Evolutionary conservation across 1,140 invertebrate genomes (phyloP), one percentile per base, ranked within the genome.

Genomic region (Eulimnadia texana): DNA sequence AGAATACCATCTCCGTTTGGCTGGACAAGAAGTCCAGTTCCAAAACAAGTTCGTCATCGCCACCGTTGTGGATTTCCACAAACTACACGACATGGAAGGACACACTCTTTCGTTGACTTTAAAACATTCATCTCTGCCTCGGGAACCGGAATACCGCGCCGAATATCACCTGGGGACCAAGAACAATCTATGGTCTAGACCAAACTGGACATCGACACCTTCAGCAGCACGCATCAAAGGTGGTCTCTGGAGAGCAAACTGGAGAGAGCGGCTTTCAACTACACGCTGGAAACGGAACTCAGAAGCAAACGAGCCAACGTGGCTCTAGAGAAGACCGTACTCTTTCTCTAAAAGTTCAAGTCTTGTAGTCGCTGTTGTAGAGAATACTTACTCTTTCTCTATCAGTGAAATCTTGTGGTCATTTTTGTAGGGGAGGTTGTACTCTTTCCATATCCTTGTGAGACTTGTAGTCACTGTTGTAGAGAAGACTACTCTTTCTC

Each of bases 21-120:
- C 69, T 84, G 13, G 82, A 89, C 71, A 84, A 86, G 67, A 79
- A 81, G 61, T 78, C 79, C 58, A 78, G 82, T 50, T 83, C 84
- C 0, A 76, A 80, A 77, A 83, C 13, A 85, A 82, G 68, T 23
- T 63, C 13, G 49, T 50, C 16, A 20, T 63, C 20, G 10, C 20
- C 20, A 29, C 53, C 16, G 33, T 47, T n/a, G 20, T 19, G 3
- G 54, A 58, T 20, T 27, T 56, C 25, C 10, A 49, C 54, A 63
- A 63, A 28, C 24, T 58, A 10, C 33, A 28, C 47, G 56, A 58
- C 6, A 58, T 63, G 61, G 61, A 63, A 27, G 61, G 61, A 11
- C 50, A 13, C 13, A 25, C 29, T 6, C 50, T 33, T 19, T 25
- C 27, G 3, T 47, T 50, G 23, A 54, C 55, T 19, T 23, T 63